phyloP scores from a whole-genome alignment of 2,113 vertebrate species.

The Morone chrysops region DNA sequence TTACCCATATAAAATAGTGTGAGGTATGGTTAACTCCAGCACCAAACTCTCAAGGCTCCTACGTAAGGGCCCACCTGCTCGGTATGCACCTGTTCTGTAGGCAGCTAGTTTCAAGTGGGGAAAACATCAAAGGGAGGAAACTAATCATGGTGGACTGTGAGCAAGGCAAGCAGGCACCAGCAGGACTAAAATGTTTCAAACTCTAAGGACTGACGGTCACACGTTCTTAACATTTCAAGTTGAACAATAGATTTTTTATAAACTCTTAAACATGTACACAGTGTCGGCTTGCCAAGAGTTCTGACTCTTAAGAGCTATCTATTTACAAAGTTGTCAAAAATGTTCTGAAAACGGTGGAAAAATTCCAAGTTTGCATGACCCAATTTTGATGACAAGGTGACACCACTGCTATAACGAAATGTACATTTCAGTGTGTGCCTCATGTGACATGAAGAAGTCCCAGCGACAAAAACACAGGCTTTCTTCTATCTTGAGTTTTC shows the following conservation, averaged over 20 bases:
- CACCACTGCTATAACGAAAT: constrained; percentile 9
- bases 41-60: constrained; percentile 45
- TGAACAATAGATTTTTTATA: constrained; percentile 52
- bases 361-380: constrained; percentile 55
- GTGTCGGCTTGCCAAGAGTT: neutral
- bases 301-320: constrained; percentile 40
- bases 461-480: constrained; percentile 37
- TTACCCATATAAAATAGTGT: constrained; percentile 34
- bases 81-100: constrained; percentile 67
- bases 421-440: constrained; percentile 23
- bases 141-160: constrained; percentile 63
- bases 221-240: constrained; percentile 36
- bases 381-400: constrained; percentile 64
- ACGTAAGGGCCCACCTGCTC: constrained; percentile 67
- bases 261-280: constrained; percentile 14
- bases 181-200: constrained; percentile 48
- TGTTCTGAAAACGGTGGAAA: constrained; percentile 12
- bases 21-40: constrained; percentile 26
- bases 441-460: constrained; percentile 40
- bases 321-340: constrained; percentile 48
- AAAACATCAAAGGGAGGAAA: constrained; percentile 71
- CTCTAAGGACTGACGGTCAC: constrained; percentile 29
- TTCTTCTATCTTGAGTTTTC: constrained; percentile 44
- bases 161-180: constrained; percentile 30
- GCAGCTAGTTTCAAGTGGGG: constrained; percentile 52